phyloP scores from a whole-genome alignment of 2,113 vertebrate genomes.

The Myrmecophaga tridactyla region DNA sequence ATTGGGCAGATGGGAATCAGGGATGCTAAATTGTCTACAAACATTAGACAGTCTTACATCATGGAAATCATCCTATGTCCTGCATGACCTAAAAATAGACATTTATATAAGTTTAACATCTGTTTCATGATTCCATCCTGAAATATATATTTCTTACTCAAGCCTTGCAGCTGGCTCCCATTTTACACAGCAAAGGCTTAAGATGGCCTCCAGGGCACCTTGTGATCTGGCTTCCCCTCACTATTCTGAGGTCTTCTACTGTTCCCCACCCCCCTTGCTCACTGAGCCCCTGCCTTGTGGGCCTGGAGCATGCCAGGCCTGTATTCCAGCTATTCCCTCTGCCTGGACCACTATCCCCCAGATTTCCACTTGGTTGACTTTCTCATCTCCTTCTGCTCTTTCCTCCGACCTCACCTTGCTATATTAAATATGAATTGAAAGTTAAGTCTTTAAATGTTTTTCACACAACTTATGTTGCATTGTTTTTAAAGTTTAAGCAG shows the following conservation, averaged over 20 bases:
- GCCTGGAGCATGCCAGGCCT: neutral
- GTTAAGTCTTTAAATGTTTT: neutral
- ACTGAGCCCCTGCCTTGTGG: neutral
- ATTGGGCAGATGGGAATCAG: neutral
- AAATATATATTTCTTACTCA: neutral
- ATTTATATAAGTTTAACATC: neutral
- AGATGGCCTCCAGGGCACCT: neutral
- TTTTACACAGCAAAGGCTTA: neutral
- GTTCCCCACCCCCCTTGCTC: neutral
- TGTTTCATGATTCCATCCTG: neutral
- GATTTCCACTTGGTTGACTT: too few relatives aligned
- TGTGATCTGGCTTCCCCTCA: neutral
- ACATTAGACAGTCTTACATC: neutral
- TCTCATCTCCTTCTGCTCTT: neutral
- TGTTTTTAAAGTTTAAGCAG: neutral
- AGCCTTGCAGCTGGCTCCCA: neutral
- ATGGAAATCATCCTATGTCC: neutral
- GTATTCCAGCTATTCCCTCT: neutral
- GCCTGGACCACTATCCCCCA: neutral
- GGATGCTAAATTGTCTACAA: neutral
- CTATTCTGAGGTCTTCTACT: neutral
- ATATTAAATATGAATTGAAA: slow-evolving; percentile 29
- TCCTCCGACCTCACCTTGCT: neutral
- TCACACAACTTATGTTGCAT: slow-evolving; percentile 4
- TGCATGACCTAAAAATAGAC: neutral